phyloP scores from a whole-genome alignment of 2,113 vertebrate species.

The Acinonyx jubatus region DNA sequence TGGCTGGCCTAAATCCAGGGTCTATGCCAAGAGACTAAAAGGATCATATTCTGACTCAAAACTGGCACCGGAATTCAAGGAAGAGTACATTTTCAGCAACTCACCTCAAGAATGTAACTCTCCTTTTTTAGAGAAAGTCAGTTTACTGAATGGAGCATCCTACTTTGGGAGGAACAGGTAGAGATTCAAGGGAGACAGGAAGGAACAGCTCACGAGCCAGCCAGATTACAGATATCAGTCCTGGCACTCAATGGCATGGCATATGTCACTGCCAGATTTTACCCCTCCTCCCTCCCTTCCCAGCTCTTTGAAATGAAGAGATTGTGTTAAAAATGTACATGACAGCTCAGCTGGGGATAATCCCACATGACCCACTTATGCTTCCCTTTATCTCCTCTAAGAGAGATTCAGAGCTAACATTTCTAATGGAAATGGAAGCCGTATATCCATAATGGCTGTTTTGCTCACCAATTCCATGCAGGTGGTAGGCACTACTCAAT shows the following conservation, averaged over 20 bases:
- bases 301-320: background rate
- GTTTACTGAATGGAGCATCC: background rate
- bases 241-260: background rate
- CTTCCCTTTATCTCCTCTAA: background rate
- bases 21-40: background rate
- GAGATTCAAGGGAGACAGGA: background rate
- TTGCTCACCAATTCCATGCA: background rate
- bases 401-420: background rate
- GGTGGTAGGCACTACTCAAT: background rate
- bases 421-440: background rate
- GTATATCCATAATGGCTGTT: background rate
- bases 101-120: background rate
- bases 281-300: background rate
- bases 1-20: background rate
- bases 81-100: background rate
- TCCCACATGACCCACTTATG: background rate
- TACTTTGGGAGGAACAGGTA: background rate
- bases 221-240: background rate
- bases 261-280: background rate
- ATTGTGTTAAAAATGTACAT: background rate
- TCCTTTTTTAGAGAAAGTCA: background rate
- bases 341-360: background rate
- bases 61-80: background rate
- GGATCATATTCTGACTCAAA: background rate
- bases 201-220: background rate